A percentile compares a stretch with the other conserved stretches of the same genome.
Evolutionary conservation across 2,113 vertebrate genomes (phyloP).

Genomic region (Scomber colias): DNA sequence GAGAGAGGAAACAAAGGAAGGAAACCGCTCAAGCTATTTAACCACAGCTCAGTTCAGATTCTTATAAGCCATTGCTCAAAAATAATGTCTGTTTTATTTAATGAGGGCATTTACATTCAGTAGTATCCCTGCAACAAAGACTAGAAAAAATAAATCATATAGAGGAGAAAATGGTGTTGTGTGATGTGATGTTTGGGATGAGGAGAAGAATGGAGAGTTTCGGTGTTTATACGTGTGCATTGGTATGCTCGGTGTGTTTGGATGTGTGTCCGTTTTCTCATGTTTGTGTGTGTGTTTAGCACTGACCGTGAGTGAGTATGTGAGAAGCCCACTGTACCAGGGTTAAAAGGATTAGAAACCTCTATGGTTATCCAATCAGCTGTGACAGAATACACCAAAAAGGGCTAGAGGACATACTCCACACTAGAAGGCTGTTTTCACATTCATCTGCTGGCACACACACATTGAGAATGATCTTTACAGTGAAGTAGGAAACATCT

Average conservation of each 20-base stretch:
- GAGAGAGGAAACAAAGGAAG: slow-evolving; percentile 44
- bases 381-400: slow-evolving; percentile 59
- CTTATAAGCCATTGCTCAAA: slow-evolving; percentile 18
- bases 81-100: slow-evolving; percentile 38
- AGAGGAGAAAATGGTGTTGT: background rate
- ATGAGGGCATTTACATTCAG: slow-evolving; percentile 53
- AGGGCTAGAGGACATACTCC: slow-evolving; percentile 50
- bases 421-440: too few species aligned
- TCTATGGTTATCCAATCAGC: slow-evolving; percentile 70
- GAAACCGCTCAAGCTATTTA: slow-evolving; percentile 33
- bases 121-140: slow-evolving; percentile 2
- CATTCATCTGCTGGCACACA: too few species aligned
- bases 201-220: background rate
- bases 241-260: background rate
- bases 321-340: slow-evolving; percentile 30
- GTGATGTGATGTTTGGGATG: background rate
- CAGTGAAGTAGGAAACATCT: too few species aligned
- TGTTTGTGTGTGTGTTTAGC: slow-evolving; percentile 12
- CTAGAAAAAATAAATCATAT: slow-evolving; percentile 42
- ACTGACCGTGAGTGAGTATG: background rate
- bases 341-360: slow-evolving; percentile 73
- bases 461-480: too few species aligned
- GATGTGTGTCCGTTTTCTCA: background rate
- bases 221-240: background rate
- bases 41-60: slow-evolving; percentile 11